Base-by-base conservation (phyloP, 2,797 vertebrate genomes). In the Sylvia borin region DNA sequence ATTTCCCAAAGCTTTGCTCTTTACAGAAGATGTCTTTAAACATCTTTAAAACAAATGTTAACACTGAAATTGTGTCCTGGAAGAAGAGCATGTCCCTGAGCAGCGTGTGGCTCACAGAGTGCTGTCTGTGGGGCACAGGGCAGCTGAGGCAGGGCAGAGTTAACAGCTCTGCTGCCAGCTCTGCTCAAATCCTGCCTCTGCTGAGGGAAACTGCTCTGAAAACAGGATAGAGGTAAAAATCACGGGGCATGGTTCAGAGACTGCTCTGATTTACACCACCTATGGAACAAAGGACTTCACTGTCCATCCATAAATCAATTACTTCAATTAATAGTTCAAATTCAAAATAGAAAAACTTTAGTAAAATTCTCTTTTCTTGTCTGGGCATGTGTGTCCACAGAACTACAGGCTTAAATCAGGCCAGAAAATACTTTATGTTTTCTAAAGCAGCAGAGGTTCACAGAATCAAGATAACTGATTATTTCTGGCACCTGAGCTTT, bases 181-280 rank as follows among this genome's bases (percentile, higher is more conserved):
- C 60, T 85, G 79, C 79, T 70, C 95, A 93, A 70, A 94, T 95
- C 97, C 96, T 93, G 92, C 81, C 97, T 91, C 89, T 88, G 78
- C 43, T 43, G 85, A 96, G 95, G 67, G 88, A 96, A 97, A 71
- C 77, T 93, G 87, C 87, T 93, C 84, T 79, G 60, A 73, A 96
- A 95, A 97, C 97, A 98, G 98, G 98, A 98, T 96, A 91, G 57
- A 88, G 65, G 92, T 74, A 90, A 91, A 96, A 94, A 70, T 70
- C 80, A 48, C 16, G 1, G 77, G 64, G 11, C 65, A 53, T 32
- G 40, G 26, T 51, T 83, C 71, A 58, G 54, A 85, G 55, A 19
- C 48, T 64, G 31, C 40, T 66, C 58, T 97, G 95, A 96, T 94
- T 97, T 90, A 96, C 19, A 58, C 88, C 78, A 51, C 47, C 90